Evolutionary conservation across 2,888 invertebrate species (phyloP), one percentile per base, ranked within the genome.

Genomic region (Habroteleia sp.): DNA sequence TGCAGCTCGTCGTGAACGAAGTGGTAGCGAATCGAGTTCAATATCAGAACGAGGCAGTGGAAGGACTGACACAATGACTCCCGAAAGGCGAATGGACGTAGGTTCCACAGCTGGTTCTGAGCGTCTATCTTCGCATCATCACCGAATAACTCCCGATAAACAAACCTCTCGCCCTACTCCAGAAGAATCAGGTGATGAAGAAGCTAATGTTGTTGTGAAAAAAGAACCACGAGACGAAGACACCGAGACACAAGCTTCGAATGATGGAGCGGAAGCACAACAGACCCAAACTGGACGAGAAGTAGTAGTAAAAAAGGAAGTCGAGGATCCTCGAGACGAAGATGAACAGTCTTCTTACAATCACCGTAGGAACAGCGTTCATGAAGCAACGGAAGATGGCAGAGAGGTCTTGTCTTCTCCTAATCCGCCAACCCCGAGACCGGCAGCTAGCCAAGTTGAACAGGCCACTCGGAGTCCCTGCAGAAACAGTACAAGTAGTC

Each of bases 11-110:
- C 91, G 96, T 41, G 96, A 96, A 84, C 91, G 96, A 76, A 96
- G 95, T 83, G 96, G 96, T 13, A 96, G 96, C 84, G 96, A 96
- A 85, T 95, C 95, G 0, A 96, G 96, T 87, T 95, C 96, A 1
- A 94, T 96, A 89, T 96, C 95, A 0, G 95, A 96, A 81, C 90
- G 94, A 37, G 95, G 95, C 1, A 94, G 94, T 71, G 94, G 94
- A 84, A 91, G 95, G 77, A 92, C 95, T 11, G 95, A 96, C 78
- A 92, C 95, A 0, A 90, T 95, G 80, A 95, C 96, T 11, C 95
- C 96, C 0, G 96, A 96, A 83, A 91, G 95, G 56, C 94, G 94
- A 83, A 90, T 93, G 86, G 94, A 93, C 77, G 91, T 82, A 0
- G 81, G 83, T 4, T 68, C 74, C 0, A 27, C 66, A 0, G 77